Evolutionary conservation across 1,140 invertebrate species (phyloP).

Genomic region (Lepidurus couesii): DNA sequence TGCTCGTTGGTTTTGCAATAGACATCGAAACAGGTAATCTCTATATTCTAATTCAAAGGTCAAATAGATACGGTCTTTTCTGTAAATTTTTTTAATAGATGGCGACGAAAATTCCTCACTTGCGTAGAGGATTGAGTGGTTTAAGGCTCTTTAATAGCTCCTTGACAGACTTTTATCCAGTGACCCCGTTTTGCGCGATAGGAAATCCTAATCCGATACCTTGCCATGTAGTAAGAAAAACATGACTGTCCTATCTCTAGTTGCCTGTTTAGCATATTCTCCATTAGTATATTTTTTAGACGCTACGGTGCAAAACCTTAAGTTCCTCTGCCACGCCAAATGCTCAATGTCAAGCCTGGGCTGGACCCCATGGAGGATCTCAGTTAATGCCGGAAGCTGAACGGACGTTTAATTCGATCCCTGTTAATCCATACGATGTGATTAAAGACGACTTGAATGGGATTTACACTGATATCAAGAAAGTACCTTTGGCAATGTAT

Average conservation of each 20-base stretch:
- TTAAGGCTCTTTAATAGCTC: background rate
- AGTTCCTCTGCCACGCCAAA: background rate
- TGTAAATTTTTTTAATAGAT: background rate
- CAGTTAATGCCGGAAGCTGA: background rate
- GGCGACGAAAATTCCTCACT: background rate
- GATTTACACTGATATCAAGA: conserved; percentile 71
- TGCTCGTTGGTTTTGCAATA: no score
- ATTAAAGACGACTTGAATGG: conserved; percentile 76
- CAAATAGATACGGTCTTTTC: background rate
- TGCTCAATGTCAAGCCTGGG: background rate
- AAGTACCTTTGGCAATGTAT: conserved; percentile 52
- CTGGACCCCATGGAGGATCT: background rate
- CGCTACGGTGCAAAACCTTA: background rate
- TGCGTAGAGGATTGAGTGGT: background rate
- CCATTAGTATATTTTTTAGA: background rate
- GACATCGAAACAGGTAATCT: no score
- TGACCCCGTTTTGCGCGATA: background rate
- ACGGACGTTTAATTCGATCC: conserved; percentile 47
- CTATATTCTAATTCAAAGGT: no score
- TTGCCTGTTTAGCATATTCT: no score
- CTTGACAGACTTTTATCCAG: background rate
- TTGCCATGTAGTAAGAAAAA: background rate
- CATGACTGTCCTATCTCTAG: no score
- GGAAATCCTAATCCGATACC: background rate
- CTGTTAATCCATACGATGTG: conserved; percentile 73